Percentiles rank a stretch among this genome's conserved stretches.
These are phyloP conservation scores for Carassius auratus DNA, from an alignment of 2,113 vertebrate species.

Conservation along the genomic window DNA sequence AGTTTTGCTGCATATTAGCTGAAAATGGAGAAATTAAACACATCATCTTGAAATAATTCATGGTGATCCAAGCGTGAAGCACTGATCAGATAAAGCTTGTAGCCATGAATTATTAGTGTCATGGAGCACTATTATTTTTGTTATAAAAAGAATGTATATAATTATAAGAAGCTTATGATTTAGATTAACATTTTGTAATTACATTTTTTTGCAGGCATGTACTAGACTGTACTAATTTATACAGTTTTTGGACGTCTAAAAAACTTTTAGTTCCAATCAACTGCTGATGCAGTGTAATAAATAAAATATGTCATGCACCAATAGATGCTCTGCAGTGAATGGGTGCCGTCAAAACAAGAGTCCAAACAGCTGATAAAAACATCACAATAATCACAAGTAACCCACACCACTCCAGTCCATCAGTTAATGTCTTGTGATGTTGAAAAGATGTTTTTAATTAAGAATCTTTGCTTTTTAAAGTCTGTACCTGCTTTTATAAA, in stretches of 20 bases:
- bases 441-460: not conserved
- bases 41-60: not conserved
- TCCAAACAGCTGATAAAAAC: not conserved
- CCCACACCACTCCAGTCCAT: no score
- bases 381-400: not conserved
- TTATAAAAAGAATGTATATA: not conserved
- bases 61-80: not conserved
- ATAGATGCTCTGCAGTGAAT: not conserved
- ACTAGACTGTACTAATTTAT: not conserved
- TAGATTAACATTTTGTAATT: not conserved
- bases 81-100: not conserved
- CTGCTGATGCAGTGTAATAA: not conserved
- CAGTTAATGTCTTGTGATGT: no score
- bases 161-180: not conserved
- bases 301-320: not conserved
- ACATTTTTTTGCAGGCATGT: not conserved
- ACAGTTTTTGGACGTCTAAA: not conserved
- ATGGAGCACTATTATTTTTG: not conserved
- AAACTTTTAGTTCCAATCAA: not conserved
- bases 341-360: not conserved
- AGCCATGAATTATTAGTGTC: not conserved
- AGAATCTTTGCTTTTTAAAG: no score
- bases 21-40: not conserved
- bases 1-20: no score
- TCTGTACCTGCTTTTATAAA: no score